These are phyloP conservation scores for Mesodorylaimus sp. DNA, from an alignment of 2,888 invertebrate species.

Conservation along the genomic window DNA sequence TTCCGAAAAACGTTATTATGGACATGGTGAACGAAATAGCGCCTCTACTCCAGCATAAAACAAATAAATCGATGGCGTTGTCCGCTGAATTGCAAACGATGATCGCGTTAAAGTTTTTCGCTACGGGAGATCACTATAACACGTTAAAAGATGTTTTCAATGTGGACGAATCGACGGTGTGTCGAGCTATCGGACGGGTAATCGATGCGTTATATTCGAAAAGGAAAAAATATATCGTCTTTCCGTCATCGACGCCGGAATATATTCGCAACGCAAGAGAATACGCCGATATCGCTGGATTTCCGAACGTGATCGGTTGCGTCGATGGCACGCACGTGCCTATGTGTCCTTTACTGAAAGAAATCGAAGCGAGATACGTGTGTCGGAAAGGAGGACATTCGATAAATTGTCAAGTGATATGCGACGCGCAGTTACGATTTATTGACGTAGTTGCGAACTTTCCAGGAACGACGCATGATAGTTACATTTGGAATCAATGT, in stretches of 20 bases:
- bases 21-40: background rate
- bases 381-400: conserved; percentile 17
- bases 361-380: conserved; percentile 13
- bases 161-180: background rate
- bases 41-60: background rate
- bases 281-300: conserved; percentile 10
- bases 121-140: background rate
- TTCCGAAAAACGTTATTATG: background rate
- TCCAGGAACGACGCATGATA: conserved; percentile 17
- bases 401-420: conserved; percentile 17
- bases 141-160: background rate
- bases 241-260: background rate
- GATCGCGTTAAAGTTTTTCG: background rate
- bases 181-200: background rate
- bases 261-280: background rate
- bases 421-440: conserved; percentile 11
- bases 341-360: conserved; percentile 13
- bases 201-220: background rate
- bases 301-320: conserved; percentile 17
- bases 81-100: background rate
- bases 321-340: conserved; percentile 18
- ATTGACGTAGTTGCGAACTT: conserved; percentile 14
- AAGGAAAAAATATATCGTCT: background rate
- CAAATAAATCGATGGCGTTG: background rate
- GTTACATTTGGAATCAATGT: conserved; percentile 13